Conservation (phyloP, 2,888 invertebrate species). For the Beris chalybata region DNA sequence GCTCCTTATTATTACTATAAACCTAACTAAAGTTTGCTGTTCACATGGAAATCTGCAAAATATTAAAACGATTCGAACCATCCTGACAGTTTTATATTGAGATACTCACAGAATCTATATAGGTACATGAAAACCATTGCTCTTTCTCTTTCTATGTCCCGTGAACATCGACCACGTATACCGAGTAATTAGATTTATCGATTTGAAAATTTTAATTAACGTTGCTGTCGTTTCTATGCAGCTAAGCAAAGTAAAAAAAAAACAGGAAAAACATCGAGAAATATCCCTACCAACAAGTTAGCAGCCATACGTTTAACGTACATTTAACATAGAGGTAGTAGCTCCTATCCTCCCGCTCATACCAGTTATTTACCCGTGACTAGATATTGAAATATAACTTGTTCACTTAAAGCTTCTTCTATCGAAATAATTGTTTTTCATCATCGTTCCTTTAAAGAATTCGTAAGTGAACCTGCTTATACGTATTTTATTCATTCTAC, state of each 20-base stretch:
- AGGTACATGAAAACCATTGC: too few species aligned
- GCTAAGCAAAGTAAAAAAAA: not conserved
- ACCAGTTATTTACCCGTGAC: constrained; percentile 24
- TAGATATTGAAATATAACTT: constrained; percentile 2
- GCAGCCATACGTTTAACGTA: not conserved
- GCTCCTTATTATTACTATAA: too few species aligned
- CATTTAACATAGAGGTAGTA: not conserved
- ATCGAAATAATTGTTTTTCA: constrained; percentile 32
- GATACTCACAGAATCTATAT: too few species aligned
- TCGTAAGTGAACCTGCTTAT: constrained; percentile 18
- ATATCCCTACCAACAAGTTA: not conserved
- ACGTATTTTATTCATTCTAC: constrained; percentile 11
- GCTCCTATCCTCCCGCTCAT: not conserved
- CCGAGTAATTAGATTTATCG: constrained; percentile 45
- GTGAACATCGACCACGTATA: constrained; percentile 14
- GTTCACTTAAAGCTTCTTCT: constrained; percentile 27
- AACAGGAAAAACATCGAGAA: not conserved
- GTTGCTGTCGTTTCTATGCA: constrained; percentile 34
- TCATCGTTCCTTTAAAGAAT: constrained; percentile 19
- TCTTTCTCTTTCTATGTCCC: constrained; percentile 3
- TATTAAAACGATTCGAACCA: too few species aligned
- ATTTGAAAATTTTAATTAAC: constrained; percentile 45
- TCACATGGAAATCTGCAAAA: too few species aligned
- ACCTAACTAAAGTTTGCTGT: too few species aligned
- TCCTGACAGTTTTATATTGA: too few species aligned